A percentile compares a stretch with the other conserved stretches of the same genome.
Conservation (phyloP, 2,113 vertebrate species). For the Coreoperca whiteheadi region DNA sequence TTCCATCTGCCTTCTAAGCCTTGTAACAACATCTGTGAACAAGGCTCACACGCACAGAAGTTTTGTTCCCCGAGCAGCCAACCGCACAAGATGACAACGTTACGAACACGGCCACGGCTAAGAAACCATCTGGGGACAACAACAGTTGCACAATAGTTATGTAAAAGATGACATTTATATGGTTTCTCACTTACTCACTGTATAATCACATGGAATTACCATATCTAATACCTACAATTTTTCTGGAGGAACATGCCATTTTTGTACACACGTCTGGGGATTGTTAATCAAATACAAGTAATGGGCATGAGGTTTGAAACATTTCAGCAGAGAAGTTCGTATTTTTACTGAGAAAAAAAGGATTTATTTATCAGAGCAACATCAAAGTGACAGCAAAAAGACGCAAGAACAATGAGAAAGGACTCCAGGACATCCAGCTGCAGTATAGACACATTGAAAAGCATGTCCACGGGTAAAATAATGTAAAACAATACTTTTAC, state of each 20-base stretch:
- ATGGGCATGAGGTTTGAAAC: background rate
- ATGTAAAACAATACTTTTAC: too few species aligned
- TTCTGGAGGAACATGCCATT: background rate
- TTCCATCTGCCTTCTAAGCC: slow-evolving; percentile 44
- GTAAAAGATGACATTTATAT: slow-evolving; percentile 35
- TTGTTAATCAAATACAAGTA: background rate
- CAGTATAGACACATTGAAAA: too few species aligned
- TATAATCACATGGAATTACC: slow-evolving; percentile 2
- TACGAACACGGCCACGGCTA: slow-evolving; percentile 42
- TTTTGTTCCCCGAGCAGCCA: slow-evolving; percentile 30
- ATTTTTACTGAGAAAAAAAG: background rate
- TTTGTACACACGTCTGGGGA: background rate
- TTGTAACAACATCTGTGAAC: slow-evolving; percentile 25
- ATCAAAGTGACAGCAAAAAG: background rate
- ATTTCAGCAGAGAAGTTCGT: background rate
- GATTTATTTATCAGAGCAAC: background rate
- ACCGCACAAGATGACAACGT: slow-evolving; percentile 54
- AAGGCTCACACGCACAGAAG: slow-evolving; percentile 56
- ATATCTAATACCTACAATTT: background rate
- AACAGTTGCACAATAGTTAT: slow-evolving; percentile 50
- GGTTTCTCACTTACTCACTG: slow-evolving; percentile 7
- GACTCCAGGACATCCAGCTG: too few species aligned
- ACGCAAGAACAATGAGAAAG: background rate
- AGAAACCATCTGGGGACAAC: slow-evolving; percentile 61
- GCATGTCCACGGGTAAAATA: too few species aligned